phyloP scores from a whole-genome alignment of 2,797 vertebrate genomes.

The Amazonetta brasiliensis region DNA sequence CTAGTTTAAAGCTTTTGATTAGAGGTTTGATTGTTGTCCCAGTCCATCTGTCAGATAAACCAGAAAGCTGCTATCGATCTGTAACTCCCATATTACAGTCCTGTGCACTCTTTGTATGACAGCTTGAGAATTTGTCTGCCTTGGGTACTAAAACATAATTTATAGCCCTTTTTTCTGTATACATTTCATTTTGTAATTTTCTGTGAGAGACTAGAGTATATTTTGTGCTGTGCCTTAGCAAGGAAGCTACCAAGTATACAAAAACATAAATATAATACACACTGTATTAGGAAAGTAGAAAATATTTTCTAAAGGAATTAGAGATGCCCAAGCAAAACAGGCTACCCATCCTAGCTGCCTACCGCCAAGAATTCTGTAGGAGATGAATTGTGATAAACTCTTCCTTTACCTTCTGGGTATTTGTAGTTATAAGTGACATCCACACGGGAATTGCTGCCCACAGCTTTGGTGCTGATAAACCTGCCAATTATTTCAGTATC shows the following conservation, averaged over 20 bases:
- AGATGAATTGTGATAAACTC: not conserved
- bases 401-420: constrained; percentile 85
- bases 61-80: not conserved
- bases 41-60: not conserved
- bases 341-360: not conserved
- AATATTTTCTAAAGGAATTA: not conserved
- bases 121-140: not conserved
- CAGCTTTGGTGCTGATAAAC: constrained; percentile 89
- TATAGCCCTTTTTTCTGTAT: not conserved
- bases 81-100: not conserved
- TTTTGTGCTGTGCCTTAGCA: not conserved
- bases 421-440: constrained; percentile 90
- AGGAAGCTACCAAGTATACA: not conserved
- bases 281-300: not conserved
- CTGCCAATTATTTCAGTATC: constrained; percentile 82
- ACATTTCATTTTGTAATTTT: not conserved
- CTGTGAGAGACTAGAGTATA: not conserved
- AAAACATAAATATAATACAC: not conserved
- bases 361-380: not conserved
- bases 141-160: not conserved
- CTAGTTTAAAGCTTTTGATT: not conserved
- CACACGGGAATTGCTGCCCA: constrained; percentile 79
- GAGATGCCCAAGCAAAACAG: not conserved
- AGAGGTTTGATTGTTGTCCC: not conserved
- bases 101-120: not conserved